Evolutionary conservation across 1,140 invertebrate genomes (phyloP).

Genomic region (Orius insidiosus): DNA sequence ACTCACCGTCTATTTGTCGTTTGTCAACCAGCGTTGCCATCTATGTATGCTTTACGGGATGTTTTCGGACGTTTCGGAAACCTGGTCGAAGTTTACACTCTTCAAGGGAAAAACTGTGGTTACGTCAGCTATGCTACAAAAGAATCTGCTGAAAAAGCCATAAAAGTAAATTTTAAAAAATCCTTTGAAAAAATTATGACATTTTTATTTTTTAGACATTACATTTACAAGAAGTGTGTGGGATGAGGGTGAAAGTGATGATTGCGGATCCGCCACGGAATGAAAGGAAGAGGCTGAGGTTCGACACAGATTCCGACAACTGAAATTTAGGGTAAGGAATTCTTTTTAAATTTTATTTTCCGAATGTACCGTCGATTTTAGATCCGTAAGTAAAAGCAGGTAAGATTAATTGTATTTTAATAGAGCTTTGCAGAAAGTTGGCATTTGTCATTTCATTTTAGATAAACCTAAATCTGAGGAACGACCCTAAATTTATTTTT

Average conservation of each 20-base stretch:
- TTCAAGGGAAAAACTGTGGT: slow-evolving; percentile 77
- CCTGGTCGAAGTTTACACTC: slow-evolving; percentile 76
- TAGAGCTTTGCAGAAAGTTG: too few species aligned
- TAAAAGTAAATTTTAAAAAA: slow-evolving; percentile 39
- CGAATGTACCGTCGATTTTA: slow-evolving; percentile 5
- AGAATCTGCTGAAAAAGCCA: slow-evolving; percentile 60
- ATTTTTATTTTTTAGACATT: slow-evolving; percentile 35
- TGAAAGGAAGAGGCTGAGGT: slow-evolving; percentile 34
- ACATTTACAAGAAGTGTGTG: slow-evolving; percentile 68
- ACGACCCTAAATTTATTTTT: too few species aligned
- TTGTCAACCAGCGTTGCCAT: slow-evolving; percentile 63
- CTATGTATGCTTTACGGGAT: slow-evolving; percentile 64
- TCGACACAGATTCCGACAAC: slow-evolving; percentile 20
- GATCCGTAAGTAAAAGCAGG: background rate
- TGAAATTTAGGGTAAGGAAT: background rate
- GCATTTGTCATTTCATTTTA: too few species aligned
- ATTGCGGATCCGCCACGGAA: slow-evolving; percentile 62
- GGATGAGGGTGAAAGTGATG: slow-evolving; percentile 68
- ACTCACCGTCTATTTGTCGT: slow-evolving; percentile 42
- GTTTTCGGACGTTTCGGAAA: slow-evolving; percentile 85
- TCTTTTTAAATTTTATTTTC: slow-evolving; percentile 4
- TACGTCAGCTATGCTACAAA: slow-evolving; percentile 75
- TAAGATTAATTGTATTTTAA: too few species aligned
- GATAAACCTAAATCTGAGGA: too few species aligned
- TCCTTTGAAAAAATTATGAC: too few species aligned